phyloP scores from a whole-genome alignment of 2,888 invertebrate genomes.

The Cerastoderma edule region DNA sequence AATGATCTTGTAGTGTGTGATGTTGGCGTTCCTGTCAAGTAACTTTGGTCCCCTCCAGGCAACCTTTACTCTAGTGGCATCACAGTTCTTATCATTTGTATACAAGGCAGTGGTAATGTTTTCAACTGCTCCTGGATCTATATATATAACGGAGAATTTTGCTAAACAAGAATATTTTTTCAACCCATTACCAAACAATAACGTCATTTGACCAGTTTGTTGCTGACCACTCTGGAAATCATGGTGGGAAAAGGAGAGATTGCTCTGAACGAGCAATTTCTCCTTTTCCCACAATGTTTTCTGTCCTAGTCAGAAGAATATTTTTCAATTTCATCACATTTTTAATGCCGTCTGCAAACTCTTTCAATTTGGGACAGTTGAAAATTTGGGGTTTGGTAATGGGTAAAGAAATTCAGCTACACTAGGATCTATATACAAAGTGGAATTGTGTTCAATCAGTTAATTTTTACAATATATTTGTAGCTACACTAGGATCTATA shows the following conservation, averaged over 20 bases:
- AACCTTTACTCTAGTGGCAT: slow-evolving; percentile 9
- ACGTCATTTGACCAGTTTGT: neutral
- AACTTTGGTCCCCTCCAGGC: slow-evolving; percentile 5
- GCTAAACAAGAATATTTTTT: neutral
- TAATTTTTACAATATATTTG: too few relatives aligned
- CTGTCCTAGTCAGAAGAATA: too few relatives aligned
- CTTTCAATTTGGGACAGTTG: too few relatives aligned
- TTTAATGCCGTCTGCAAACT: too few relatives aligned
- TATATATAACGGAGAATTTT: neutral
- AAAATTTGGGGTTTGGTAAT: too few relatives aligned
- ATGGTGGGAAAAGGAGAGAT: slow-evolving; percentile 4
- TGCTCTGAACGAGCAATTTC: neutral
- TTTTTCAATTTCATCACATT: too few relatives aligned
- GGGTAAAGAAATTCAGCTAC: too few relatives aligned
- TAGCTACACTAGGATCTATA: too few relatives aligned
- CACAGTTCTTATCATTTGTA: neutral
- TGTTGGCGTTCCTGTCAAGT: slow-evolving; percentile 7
- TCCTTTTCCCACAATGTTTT: neutral
- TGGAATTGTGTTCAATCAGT: too few relatives aligned
- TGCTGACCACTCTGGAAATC: neutral
- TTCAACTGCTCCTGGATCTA: neutral
- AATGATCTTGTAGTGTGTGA: neutral
- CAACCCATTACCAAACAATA: neutral
- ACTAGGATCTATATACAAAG: too few relatives aligned
- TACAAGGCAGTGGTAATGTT: neutral